Evolutionary conservation across 1,140 invertebrate genomes (phyloP), one percentile per base, ranked within the genome.

Genomic region (Contarinia nasturtii): DNA sequence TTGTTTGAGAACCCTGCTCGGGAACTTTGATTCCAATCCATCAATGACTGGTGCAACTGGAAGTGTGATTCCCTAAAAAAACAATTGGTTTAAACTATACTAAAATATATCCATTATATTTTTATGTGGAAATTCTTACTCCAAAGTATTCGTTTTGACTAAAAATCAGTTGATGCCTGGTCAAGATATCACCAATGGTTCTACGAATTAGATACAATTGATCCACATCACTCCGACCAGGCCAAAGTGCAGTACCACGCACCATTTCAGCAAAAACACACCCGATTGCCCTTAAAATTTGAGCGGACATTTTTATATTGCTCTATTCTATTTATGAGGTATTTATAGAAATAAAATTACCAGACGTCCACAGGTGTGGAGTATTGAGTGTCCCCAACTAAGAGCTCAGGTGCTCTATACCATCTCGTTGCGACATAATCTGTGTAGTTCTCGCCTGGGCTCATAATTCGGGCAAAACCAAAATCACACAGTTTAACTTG

Each of bases 391-490:
- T 98, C 95, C 0, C 95, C 95, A 0, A 98, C 94, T 18, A 98
- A 69, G 10, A 98, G 70, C 67, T 98, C 95, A 0, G 91, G 93
- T 14, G 92, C 86, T 47, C 95, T 71, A 65, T 99, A 99, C 94
- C 94, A 99, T 20, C 95, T 71, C 7, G 95, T 98, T 2, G 95
- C 95, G 42, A 99, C 95, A 65, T 99, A 98, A 66, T 99, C 95
- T 46, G 95, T 99, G 61, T 96, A 98, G 63, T 94, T 92, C 72
- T 97, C 94, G 7, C 89, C 91, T 1, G 91, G 88, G 64, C 73
- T 96, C 52, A 99, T 74, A 73, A 95, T 86, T 55, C 95, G 74
- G 0, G 95, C 95, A 66, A 99, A 99, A 20, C 95, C 95, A 67
- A 99, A 99, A 63, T 99, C 95, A 58, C 93, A 98, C 0, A 98